Base-by-base conservation (phyloP, 2,888 invertebrate genomes). In the Malthinus flaveolus region DNA sequence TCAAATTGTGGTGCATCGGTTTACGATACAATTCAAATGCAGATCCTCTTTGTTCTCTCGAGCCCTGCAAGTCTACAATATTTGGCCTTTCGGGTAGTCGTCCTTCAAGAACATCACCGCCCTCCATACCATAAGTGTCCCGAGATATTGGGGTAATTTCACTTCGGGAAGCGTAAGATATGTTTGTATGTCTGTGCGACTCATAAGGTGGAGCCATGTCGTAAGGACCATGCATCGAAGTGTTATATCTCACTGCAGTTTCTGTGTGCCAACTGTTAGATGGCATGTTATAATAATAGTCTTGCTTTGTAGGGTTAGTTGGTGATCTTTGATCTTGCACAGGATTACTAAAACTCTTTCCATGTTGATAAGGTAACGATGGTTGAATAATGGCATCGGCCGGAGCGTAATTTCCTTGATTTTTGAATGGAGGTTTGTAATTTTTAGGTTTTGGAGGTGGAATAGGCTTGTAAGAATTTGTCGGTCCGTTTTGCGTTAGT, bases 21-120 rank as follows among this genome's bases (percentile, higher is more conserved):
- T 95, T 95, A 66, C 94, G 87, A 77, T 95, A 96, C 62, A 95
- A 82, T 79, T 95, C 95, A 77, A 96, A 95, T n/a, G 96, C 96
- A 63, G 95, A 95, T 31, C 95, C 95, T 52, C 95, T 83, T 73
- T 95, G 94, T 75, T 95, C 95, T 69, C 91, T 84, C 71, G 93
- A 90, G 47, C 94, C 93, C 50, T 93, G 92, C 74, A 95, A 81
- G 71, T 87, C 87, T 8, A 87, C 79, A 12, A 79, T 78, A 49
- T 72, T 71, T 1, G 67, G 71, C 37, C 73, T 61, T 47, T 71
- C 69, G 0, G 75, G 75, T 5, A 74, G 72, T 36, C 74, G 64
- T 1, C 71, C 66, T 49, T 75, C 75, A 13, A 69, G 45, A 32
- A 71, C 62, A 31, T 69, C 68, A 10, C 48, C 36, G 33, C 65